These are phyloP conservation scores for Eupithecia tripunctaria DNA, from an alignment of 2,888 invertebrate species.

Conservation along the genomic window DNA sequence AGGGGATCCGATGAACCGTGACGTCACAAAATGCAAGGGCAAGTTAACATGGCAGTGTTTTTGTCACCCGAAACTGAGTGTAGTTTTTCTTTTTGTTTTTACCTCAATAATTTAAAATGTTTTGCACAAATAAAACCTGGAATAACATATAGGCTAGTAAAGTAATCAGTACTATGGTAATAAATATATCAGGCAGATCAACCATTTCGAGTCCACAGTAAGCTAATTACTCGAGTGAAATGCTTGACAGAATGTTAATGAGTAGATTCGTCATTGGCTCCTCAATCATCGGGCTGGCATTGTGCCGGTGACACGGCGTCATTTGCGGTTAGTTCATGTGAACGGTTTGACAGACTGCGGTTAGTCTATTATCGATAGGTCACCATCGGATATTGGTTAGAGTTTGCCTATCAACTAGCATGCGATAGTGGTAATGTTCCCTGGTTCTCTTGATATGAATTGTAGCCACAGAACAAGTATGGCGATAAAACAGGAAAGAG, in stretches of 20 bases:
- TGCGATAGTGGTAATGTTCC: constrained; percentile 30
- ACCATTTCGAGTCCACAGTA: constrained; percentile 7
- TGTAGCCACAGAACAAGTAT: constrained; percentile 20
- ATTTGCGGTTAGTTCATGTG: constrained; percentile 39
- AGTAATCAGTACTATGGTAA: background rate
- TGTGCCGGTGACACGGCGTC: constrained; percentile 38
- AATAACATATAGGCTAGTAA: too few species aligned
- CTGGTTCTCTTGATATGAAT: constrained; percentile 25
- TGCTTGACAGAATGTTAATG: constrained; percentile 38
- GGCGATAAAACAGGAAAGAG: constrained; percentile 45
- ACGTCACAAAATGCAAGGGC: too few species aligned
- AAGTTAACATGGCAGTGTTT: too few species aligned
- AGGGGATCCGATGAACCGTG: too few species aligned
- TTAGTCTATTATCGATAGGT: constrained; percentile 27
- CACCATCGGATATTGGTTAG: constrained; percentile 32
- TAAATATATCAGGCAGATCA: background rate
- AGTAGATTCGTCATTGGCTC: constrained; percentile 34
- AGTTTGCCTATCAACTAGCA: constrained; percentile 25
- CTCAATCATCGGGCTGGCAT: constrained; percentile 46
- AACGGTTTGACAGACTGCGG: constrained; percentile 35
- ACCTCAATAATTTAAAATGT: too few species aligned
- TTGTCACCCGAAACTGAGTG: too few species aligned
- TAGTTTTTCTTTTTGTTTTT: too few species aligned
- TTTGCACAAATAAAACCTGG: too few species aligned
- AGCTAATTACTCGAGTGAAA: constrained; percentile 21